A percentile compares a stretch with the other conserved stretches of the same genome.
phyloP scores from a whole-genome alignment of 2,797 vertebrate species.

The Acanthopagrus latus region DNA sequence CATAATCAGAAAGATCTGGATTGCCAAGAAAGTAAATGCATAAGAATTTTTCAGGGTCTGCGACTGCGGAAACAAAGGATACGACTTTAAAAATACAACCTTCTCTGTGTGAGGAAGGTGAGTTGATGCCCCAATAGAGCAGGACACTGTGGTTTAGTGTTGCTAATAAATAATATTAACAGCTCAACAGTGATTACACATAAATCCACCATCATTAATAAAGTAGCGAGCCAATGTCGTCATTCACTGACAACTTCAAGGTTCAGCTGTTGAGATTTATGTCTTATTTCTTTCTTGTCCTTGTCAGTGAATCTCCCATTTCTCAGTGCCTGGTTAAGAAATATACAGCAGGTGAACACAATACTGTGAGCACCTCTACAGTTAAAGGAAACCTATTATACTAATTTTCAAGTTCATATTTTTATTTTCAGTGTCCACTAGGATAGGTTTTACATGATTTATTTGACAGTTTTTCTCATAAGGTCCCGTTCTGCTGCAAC shows the following conservation, averaged over 20 bases:
- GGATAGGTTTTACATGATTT: too few species aligned
- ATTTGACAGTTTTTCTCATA: too few species aligned
- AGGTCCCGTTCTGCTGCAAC: too few species aligned
- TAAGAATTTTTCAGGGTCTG: conserved; percentile 9
- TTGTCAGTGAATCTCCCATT: conserved; percentile 49
- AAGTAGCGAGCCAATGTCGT: conserved; percentile 23
- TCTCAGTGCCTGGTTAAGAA: conserved; percentile 17
- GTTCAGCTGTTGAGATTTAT: conserved; percentile 51
- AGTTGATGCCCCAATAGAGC: not conserved
- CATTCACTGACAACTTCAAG: conserved; percentile 36
- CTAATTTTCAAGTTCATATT: too few species aligned
- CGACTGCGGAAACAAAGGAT: conserved; percentile 3
- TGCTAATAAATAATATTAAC: conserved; percentile 34
- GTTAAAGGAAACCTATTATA: too few species aligned
- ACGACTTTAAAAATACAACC: not conserved
- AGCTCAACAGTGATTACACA: conserved; percentile 32
- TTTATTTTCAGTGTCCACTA: too few species aligned
- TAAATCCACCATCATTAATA: conserved; percentile 44
- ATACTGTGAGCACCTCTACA: not conserved
- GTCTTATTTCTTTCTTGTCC: conserved; percentile 20
- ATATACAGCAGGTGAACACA: not conserved
- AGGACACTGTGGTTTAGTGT: not conserved
- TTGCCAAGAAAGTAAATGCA: conserved; percentile 18
- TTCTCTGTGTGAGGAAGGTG: not conserved
- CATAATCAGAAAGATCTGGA: conserved; percentile 48